These are phyloP conservation scores for Nyctibius bracteatus DNA, from an alignment of 2,113 vertebrate species.

Conservation along the genomic window DNA sequence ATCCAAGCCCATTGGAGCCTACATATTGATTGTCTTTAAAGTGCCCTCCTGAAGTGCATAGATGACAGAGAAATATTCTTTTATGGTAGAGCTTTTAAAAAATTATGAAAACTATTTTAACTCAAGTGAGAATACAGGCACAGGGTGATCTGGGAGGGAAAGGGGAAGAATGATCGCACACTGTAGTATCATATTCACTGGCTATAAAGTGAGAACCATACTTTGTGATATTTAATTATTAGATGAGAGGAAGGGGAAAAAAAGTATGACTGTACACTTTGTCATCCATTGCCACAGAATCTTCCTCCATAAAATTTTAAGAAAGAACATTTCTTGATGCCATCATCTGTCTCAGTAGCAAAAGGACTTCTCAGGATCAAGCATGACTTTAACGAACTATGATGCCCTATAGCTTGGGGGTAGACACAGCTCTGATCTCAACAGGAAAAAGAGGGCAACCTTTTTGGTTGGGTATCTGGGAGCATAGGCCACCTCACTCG, in stretches of 20 bases:
- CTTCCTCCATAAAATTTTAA: conserved; percentile 13
- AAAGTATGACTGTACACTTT: neutral
- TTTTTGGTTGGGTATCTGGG: neutral
- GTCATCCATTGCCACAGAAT: neutral
- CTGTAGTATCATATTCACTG: neutral
- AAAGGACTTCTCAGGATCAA: neutral
- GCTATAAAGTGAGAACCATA: neutral
- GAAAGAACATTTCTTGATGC: neutral
- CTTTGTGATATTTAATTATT: neutral
- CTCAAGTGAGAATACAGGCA: neutral
- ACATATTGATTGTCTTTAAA: neutral
- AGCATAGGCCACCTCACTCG: neutral
- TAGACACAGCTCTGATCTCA: conserved; percentile 5
- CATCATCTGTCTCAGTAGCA: neutral
- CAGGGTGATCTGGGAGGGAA: neutral
- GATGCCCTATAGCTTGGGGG: neutral
- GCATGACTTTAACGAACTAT: neutral
- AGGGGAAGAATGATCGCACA: neutral
- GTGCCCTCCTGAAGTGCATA: neutral
- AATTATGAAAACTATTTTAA: neutral
- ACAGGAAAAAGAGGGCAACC: neutral
- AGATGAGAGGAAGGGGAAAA: neutral
- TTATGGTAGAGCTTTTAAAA: neutral
- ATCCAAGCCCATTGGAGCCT: neutral
- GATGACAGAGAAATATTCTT: neutral